Percentiles rank a stretch among this genome's conserved stretches.
These are phyloP conservation scores for Agrilus planipennis DNA, from an alignment of 1,140 invertebrate genomes.

Conservation along the genomic window DNA sequence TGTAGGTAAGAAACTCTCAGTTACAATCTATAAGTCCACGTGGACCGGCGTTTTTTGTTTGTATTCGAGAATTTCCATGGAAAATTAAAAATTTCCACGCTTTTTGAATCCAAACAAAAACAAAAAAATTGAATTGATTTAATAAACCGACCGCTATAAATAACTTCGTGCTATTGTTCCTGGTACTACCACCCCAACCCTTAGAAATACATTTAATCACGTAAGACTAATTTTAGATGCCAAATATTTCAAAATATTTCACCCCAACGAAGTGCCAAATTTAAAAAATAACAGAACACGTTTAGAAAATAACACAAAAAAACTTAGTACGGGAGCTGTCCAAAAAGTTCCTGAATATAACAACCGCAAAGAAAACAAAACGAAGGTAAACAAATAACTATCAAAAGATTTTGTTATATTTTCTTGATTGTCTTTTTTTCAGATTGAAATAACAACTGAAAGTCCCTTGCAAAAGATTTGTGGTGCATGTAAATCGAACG, in stretches of 20 bases:
- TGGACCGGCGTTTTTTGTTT: not conserved
- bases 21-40: not conserved
- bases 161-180: not conserved
- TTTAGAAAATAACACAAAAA: not conserved
- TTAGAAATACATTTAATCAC: no score
- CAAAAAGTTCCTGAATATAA: not conserved
- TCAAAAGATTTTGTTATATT: not conserved
- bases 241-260: no score
- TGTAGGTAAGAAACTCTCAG: slow-evolving; percentile 16
- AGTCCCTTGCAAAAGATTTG: not conserved
- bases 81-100: not conserved
- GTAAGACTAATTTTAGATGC: no score
- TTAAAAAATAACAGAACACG: no score
- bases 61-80: not conserved
- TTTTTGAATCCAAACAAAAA: not conserved
- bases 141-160: not conserved
- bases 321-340: not conserved
- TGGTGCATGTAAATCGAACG: slow-evolving; percentile 7
- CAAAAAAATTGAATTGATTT: not conserved
- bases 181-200: no score
- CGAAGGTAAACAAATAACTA: not conserved
- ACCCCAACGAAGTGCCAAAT: no score
- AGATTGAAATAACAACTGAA: not conserved
- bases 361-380: not conserved
- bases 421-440: no score